A percentile compares a stretch with the other conserved stretches of the same genome.
Evolutionary conservation across 2,797 vertebrate species (phyloP).

Genomic region (Pipistrellus pipistrellus): DNA sequence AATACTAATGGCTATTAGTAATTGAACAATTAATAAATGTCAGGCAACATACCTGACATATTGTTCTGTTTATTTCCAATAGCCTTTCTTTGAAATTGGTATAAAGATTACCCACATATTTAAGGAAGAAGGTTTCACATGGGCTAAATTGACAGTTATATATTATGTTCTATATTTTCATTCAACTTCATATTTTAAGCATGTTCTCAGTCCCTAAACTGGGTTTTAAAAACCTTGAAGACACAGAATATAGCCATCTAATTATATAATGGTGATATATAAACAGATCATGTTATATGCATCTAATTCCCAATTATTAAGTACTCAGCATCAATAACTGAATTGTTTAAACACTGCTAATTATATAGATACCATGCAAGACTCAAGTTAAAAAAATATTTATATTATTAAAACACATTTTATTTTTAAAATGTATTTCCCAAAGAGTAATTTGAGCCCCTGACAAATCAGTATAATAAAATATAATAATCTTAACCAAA

Average conservation of each 20-base stretch:
- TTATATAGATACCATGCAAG: constrained; percentile 2
- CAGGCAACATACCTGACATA: not conserved
- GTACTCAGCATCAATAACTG: not conserved
- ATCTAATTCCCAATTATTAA: not conserved
- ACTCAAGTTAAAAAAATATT: constrained; percentile 47
- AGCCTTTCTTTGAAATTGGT: not conserved
- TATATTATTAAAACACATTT: not conserved
- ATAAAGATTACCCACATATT: not conserved
- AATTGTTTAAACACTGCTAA: constrained; percentile 47
- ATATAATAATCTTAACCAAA: not conserved
- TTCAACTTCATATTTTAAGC: not conserved
- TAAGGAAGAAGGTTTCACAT: not conserved
- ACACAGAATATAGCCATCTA: not conserved
- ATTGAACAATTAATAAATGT: not conserved
- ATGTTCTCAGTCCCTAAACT: constrained; percentile 36
- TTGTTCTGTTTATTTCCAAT: not conserved
- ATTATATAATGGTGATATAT: constrained; percentile 3
- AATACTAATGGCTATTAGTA: not conserved
- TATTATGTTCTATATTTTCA: constrained; percentile 13
- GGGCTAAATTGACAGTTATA: not conserved
- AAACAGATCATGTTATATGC: not conserved
- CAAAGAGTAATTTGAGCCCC: not conserved
- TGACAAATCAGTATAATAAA: constrained; percentile 3
- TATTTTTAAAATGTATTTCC: not conserved
- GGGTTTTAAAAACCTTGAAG: constrained; percentile 1